Conservation (phyloP, 2,113 vertebrate species). For the Conger conger region DNA sequence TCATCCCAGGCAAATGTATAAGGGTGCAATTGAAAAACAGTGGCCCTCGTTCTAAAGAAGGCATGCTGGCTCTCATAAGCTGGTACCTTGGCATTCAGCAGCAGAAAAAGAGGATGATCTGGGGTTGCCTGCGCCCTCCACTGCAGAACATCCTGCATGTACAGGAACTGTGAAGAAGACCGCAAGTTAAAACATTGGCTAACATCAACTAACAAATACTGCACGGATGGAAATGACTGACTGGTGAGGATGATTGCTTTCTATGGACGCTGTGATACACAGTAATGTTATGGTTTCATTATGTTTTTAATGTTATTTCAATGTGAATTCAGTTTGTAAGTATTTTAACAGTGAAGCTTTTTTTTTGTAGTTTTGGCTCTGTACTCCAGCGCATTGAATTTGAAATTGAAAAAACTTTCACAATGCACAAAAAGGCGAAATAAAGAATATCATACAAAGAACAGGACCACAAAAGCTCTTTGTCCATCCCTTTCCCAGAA, state of each 20-base stretch:
- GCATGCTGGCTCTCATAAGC: too few relatives aligned
- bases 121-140: conserved; percentile 94
- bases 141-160: conserved; percentile 91
- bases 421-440: too few relatives aligned
- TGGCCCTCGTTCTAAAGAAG: neutral
- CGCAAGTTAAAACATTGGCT: neutral
- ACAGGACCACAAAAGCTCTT: too few relatives aligned
- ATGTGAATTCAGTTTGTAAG: too few relatives aligned
- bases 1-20: neutral
- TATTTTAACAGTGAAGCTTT: too few relatives aligned
- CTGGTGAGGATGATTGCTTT: neutral
- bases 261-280: neutral
- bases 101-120: conserved; percentile 86
- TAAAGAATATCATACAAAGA: too few relatives aligned
- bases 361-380: too few relatives aligned
- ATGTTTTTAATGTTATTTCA: too few relatives aligned
- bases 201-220: neutral
- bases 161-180: conserved; percentile 77
- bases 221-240: neutral
- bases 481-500: too few relatives aligned
- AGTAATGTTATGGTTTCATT: too few relatives aligned
- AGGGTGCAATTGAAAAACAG: neutral
- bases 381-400: too few relatives aligned
- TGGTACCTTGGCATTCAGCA: conserved; percentile 89
- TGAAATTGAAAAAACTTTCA: too few relatives aligned